A percentile compares a stretch with the other conserved stretches of the same genome.
Evolutionary conservation across 2,888 invertebrate species (phyloP).

Genomic region (Tachystola acroxantha): DNA sequence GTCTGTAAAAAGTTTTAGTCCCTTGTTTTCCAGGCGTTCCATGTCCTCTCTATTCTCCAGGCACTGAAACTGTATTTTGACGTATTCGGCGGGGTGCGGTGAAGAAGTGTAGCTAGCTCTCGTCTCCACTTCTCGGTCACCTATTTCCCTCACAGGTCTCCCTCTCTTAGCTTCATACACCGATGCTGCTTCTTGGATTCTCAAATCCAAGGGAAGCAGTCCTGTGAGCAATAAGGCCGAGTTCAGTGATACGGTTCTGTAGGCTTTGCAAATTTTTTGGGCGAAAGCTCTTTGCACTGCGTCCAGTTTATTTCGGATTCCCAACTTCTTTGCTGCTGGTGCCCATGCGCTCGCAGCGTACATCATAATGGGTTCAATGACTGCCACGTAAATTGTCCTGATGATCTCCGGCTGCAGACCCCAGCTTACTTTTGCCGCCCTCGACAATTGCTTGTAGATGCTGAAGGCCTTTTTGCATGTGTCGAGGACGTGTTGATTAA

Average conservation of each 20-base stretch:
- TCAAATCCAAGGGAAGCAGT: neutral
- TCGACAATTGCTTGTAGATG: neutral
- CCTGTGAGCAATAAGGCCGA: constrained; percentile 4
- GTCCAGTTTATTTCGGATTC: constrained; percentile 1
- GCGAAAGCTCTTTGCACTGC: constrained; percentile 11
- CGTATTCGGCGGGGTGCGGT: neutral
- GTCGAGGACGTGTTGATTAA: neutral
- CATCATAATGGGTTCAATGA: constrained; percentile 1
- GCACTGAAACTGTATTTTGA: neutral
- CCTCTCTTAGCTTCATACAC: constrained; percentile 8
- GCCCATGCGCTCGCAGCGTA: neutral
- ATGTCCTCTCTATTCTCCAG: too few species aligned
- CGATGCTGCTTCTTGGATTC: constrained; percentile 5
- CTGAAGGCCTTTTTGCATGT: neutral
- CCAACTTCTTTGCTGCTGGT: neutral
- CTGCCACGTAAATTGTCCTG: constrained; percentile 3
- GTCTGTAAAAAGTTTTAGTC: neutral
- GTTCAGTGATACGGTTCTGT: constrained; percentile 14
- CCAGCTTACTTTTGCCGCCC: neutral
- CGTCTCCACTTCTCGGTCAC: neutral
- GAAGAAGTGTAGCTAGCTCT: neutral
- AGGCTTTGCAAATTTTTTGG: constrained; percentile 8
- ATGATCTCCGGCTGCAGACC: constrained; percentile 4
- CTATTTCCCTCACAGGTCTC: neutral
- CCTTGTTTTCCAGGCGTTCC: neutral